A percentile compares a stretch with the other conserved stretches of the same genome.
These are phyloP conservation scores for Anguilla obscura DNA, from an alignment of 2,797 vertebrate genomes.

Conservation along the genomic window DNA sequence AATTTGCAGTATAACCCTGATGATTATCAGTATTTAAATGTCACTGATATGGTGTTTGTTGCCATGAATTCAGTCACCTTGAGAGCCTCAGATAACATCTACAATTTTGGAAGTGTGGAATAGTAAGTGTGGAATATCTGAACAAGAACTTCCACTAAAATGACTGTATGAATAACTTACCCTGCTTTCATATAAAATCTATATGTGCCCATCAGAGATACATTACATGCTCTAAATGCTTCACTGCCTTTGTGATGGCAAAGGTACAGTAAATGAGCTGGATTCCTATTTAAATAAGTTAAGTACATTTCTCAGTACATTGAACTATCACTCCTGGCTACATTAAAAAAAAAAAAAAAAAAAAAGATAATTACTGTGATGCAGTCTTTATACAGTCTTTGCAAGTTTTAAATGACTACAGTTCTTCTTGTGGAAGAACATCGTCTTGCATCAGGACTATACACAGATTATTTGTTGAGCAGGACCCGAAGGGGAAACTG, in stretches of 20 bases:
- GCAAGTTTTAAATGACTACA: background rate
- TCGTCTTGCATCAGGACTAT: background rate
- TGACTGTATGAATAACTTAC: background rate
- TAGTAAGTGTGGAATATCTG: background rate
- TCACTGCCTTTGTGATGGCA: background rate
- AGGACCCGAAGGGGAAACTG: too few relatives aligned
- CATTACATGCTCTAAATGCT: background rate
- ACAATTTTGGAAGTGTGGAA: background rate
- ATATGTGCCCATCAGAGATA: background rate
- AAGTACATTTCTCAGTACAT: background rate
- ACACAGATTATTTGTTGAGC: too few relatives aligned
- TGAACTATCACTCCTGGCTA: background rate
- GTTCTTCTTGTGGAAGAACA: background rate
- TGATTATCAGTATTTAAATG: constrained; percentile 13
- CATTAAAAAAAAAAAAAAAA: background rate
- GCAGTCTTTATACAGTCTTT: background rate
- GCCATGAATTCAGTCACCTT: background rate
- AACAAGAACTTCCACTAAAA: background rate
- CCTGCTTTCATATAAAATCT: background rate
- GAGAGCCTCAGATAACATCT: background rate
- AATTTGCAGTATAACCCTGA: too few relatives aligned
- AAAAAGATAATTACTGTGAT: background rate
- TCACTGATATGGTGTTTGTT: background rate
- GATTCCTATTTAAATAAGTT: background rate
- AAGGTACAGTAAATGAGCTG: constrained; percentile 1